Evolutionary conservation across 2,113 vertebrate genomes (phyloP).

Genomic region (Ammodramus savannarum): DNA sequence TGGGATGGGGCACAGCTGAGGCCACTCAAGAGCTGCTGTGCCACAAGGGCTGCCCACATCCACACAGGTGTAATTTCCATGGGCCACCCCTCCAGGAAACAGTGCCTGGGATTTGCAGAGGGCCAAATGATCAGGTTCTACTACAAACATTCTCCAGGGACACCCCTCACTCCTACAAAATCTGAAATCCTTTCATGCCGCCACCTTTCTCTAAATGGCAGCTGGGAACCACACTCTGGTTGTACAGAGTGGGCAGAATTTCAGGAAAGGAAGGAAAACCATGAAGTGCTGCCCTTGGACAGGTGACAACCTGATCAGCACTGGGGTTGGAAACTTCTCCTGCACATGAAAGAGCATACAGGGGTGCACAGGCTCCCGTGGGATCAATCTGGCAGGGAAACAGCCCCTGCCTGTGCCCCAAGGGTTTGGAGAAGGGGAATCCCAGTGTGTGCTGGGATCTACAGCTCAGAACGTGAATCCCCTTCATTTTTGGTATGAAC

Average conservation of each 20-base stretch:
- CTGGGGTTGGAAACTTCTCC: not conserved
- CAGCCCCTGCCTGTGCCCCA: not conserved
- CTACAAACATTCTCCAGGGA: not conserved
- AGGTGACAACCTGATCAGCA: not conserved
- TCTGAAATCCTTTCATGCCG: not conserved
- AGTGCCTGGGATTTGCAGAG: not conserved
- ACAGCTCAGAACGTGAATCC: not conserved
- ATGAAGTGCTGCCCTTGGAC: not conserved
- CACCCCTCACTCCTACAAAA: not conserved
- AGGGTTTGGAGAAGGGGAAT: not conserved
- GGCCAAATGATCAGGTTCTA: not conserved
- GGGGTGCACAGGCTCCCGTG: not conserved
- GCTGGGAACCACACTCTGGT: not conserved
- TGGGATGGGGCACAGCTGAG: not conserved
- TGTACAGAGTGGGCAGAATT: not conserved
- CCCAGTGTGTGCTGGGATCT: rapidly evolving
- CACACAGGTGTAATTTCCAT: not conserved
- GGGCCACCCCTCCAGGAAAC: not conserved
- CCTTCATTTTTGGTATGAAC: rapidly evolving
- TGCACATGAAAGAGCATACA: rapidly evolving
- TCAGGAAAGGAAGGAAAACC: not conserved
- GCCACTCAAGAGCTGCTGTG: not conserved
- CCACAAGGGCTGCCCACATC: not conserved
- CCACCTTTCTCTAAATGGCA: not conserved
- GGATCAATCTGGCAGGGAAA: not conserved